These are phyloP conservation scores for Salvelinus namaycush DNA, from an alignment of 2,113 vertebrate species.

Conservation along the genomic window DNA sequence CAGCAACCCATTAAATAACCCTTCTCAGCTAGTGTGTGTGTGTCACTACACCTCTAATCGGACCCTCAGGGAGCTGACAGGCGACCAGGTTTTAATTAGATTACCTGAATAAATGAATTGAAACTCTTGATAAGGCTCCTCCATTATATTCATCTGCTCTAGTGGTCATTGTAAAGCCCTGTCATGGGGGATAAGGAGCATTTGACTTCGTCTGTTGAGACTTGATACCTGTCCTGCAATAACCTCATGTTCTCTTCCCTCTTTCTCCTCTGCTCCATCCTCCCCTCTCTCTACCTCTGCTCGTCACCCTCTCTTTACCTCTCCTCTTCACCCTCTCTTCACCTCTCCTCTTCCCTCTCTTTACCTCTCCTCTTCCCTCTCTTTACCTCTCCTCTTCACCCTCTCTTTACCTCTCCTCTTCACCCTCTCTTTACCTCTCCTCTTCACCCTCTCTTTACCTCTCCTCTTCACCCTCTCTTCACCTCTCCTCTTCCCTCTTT, in stretches of 20 bases:
- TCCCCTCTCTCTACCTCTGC: slow-evolving; percentile 2
- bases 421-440: too few species aligned
- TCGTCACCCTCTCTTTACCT: too few species aligned
- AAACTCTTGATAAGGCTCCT: slow-evolving; percentile 74
- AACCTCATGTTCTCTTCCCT: neutral
- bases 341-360: neutral
- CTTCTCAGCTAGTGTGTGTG: slow-evolving; percentile 21
- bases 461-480: neutral
- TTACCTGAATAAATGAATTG: slow-evolving; percentile 77
- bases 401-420: too few species aligned
- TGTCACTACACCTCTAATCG: slow-evolving; percentile 33
- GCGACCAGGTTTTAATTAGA: slow-evolving; percentile 75
- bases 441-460: too few species aligned
- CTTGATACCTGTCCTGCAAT: neutral
- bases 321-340: too few species aligned
- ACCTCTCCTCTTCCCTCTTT: too few species aligned
- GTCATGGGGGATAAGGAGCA: slow-evolving; percentile 47
- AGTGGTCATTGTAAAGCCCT: slow-evolving; percentile 65
- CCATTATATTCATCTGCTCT: slow-evolving; percentile 57
- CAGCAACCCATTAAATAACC: slow-evolving; percentile 59
- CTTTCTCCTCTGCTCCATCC: neutral
- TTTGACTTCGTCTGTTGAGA: slow-evolving; percentile 62
- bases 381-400: too few species aligned
- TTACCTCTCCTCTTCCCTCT: slow-evolving; percentile 23
- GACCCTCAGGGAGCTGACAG: slow-evolving; percentile 73